A percentile compares a stretch with the other conserved stretches of the same genome.
These are phyloP conservation scores for Aurelia coerulea DNA, from an alignment of 30 jellyfish, hydroid and myxozoan species.

Conservation along the genomic window DNA sequence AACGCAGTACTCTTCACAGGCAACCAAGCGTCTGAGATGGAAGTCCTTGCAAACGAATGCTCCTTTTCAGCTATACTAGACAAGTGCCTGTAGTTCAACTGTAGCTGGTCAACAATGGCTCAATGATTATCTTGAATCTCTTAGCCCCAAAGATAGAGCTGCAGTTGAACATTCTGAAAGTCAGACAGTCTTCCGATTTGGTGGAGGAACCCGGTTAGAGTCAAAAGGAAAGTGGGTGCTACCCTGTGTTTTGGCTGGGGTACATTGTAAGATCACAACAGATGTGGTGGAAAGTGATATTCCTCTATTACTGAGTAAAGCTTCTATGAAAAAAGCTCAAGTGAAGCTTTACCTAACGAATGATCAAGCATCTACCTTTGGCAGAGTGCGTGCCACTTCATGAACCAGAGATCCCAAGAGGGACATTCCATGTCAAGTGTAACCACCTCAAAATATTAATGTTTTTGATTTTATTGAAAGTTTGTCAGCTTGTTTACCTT, in stretches of 20 bases:
- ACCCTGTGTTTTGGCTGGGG: conserved; percentile 26
- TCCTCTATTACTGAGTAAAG: conserved; percentile 21
- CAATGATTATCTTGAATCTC: conserved; percentile 19
- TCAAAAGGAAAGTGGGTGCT: conserved; percentile 7
- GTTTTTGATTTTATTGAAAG: too few relatives aligned
- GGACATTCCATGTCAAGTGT: too few relatives aligned
- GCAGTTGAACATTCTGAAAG: conserved; percentile 14
- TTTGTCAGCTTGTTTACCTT: too few relatives aligned
- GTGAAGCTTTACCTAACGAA: conserved; percentile 32
- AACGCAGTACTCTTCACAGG: conserved; percentile 23
- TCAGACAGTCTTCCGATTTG: conserved; percentile 23
- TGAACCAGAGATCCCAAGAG: background rate
- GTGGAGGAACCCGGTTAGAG: conserved; percentile 31
- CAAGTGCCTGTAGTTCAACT: conserved; percentile 30
- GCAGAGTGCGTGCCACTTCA: conserved; percentile 18
- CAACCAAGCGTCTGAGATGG: background rate
- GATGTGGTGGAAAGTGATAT: conserved; percentile 36
- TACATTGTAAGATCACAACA: conserved; percentile 1
- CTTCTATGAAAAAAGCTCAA: conserved; percentile 38
- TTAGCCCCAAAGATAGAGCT: background rate
- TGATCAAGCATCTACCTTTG: conserved; percentile 41
- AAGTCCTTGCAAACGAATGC: conserved; percentile 37
- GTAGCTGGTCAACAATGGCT: conserved; percentile 59
- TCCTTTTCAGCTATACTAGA: conserved; percentile 25
- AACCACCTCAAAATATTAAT: too few relatives aligned